Base-by-base conservation (phyloP, 2,797 vertebrate species). In the Phrynocephalus forsythii region DNA sequence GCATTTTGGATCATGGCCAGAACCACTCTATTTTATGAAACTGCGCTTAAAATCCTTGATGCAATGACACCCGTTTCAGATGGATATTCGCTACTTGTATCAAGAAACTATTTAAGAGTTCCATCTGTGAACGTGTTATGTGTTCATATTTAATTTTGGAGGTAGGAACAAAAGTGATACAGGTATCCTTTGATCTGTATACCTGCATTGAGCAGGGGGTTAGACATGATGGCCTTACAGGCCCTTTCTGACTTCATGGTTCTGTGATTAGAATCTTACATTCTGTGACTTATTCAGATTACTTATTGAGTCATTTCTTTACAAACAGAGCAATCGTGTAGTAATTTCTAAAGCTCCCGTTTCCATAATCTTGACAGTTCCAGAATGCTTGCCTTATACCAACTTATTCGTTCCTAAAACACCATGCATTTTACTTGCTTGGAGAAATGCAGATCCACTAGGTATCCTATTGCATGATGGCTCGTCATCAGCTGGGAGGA, bases 201-300 rank as follows among this genome's bases (percentile, higher is more conserved):
- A 4, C 5, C 38, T 44, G 38, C 38, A 44, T 44, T 44, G 38
- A 44, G 38, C 38, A 44, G 38, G 38, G 38, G 38, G 38, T 44
- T 44, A 44, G 38, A 44, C 38, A 4, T 44, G 38, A 44, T 44
- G 38, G 38, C 38, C 38, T 44, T 44, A 44, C 38, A 44, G 38
- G 38, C 38, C 38, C 38, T 3, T 44, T 44, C 38, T 44, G 38
- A 44, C 38, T 44, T 44, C 38, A 1, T 44, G 38, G 38, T 44
- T 44, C 38, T 44, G 38, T 44, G 38, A 44, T 44, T 44, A 44
- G 38, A 83, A 52, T 71, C 73, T 78, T 48, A 22, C 48, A 22
- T 26, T 66, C 60, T 79, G 66, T 69, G 83, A 71, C 78, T 82
- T 60, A 67, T 50, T 66, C 80, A 38, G 18, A 13, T 83, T 87